Evolutionary conservation across 23 tunicate species (phyloP), one percentile per base, ranked within the genome.

Genomic region (Phallusia fumigata): DNA sequence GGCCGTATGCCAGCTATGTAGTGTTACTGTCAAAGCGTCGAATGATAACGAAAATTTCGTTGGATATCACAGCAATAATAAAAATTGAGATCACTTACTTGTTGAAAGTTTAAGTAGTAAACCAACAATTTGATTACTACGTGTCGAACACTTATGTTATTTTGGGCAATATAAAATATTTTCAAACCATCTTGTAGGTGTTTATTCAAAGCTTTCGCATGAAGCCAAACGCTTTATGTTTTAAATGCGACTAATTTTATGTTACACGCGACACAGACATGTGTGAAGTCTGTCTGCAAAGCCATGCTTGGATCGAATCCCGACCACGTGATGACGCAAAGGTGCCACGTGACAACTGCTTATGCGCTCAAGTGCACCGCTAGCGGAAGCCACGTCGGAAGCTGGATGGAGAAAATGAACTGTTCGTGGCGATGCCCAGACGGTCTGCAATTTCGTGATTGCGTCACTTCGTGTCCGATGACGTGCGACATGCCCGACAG

Each of bases 371-470:
- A 6, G 26, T 90, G 95, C 81, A 34, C 52, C 32, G 50, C 83
- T 10, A 51, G 24, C 76, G 89, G 80, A 5, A 64, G 76, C 0
- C 65, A 65, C 31, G 80, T 80, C 32, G 49, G 33, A 10, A 51
- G 33, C 18, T 90, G 95, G 95, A 85, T 85, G 95, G 76, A 80
- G 33, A 76, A 34, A 69, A 72, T 34, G 10, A 64, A 45, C 44
- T 90, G 89, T 36, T 47, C 77, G 33, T 80, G 84, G 84, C 52
- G 24, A 10, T 90, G 95, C 75, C 89, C 95, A 19, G 30, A 31
- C 19, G 93, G 86, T 3, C 81, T 90, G 95, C 74, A 75, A 19
- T 90, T 84, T 65, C 82, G 31, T 26, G 80, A 84, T 19, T 90
- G 95, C 73, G 83, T 76, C 81, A 64, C 83, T 44, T 28, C 45